Evolutionary conservation across 2,888 invertebrate species (phyloP).

Genomic region (Lycia hirtaria): DNA sequence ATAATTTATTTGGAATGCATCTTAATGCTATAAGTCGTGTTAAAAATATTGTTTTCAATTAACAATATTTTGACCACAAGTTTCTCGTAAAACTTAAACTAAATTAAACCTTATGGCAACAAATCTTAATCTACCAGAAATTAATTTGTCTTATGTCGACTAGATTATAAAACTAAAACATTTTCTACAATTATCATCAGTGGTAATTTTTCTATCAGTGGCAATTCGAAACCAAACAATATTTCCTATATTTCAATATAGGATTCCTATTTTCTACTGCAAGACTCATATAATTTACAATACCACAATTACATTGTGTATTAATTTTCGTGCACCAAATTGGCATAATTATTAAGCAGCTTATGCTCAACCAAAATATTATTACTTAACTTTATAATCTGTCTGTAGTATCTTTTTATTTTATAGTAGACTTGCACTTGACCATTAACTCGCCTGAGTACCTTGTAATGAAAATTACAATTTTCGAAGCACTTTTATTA

Average conservation of each 20-base stretch:
- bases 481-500: too few relatives aligned
- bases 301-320: too few relatives aligned
- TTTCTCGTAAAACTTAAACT: slow-evolving; percentile 34
- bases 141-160: slow-evolving; percentile 41
- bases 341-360: slow-evolving; percentile 40
- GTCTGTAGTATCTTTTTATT: too few relatives aligned
- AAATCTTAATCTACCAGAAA: slow-evolving; percentile 43
- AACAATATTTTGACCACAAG: slow-evolving; percentile 79
- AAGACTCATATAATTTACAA: too few relatives aligned
- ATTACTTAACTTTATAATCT: background rate
- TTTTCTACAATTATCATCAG: too few relatives aligned
- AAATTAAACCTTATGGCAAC: slow-evolving; percentile 65
- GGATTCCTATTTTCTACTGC: background rate
- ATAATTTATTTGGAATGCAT: slow-evolving; percentile 55
- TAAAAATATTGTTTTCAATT: slow-evolving; percentile 68
- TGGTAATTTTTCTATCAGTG: too few relatives aligned
- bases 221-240: background rate
- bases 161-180: slow-evolving; percentile 32
- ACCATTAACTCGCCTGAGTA: too few relatives aligned
- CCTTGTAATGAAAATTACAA: too few relatives aligned
- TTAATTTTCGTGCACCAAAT: background rate
- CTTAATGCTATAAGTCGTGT: slow-evolving; percentile 65
- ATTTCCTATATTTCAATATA: background rate
- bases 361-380: slow-evolving; percentile 7
- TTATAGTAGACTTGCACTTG: too few relatives aligned